Conservation (phyloP, 1,140 invertebrate species). For the Tetramorium simillimum region DNA sequence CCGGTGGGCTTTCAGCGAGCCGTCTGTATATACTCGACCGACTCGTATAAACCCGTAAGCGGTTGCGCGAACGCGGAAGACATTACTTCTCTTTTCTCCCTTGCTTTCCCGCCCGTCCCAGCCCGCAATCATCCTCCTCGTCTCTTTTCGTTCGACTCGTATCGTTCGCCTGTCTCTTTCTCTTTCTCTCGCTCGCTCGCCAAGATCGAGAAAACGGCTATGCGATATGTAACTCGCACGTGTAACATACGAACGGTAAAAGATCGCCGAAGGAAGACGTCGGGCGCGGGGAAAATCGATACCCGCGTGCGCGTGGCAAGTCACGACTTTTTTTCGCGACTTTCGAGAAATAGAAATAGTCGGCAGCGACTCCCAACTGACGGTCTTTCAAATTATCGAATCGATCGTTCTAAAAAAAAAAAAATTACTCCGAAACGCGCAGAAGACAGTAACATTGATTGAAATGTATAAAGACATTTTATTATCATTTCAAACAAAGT, state of each 20-base stretch:
- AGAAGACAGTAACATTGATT: not conserved
- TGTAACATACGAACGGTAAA: constrained; percentile 26
- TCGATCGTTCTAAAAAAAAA: not conserved
- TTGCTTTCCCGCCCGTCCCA: not conserved
- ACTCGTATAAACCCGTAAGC: constrained; percentile 70
- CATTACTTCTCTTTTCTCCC: constrained; percentile 45
- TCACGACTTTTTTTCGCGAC: constrained; percentile 39
- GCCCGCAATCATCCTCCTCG: constrained; percentile 44
- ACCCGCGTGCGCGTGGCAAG: not conserved
- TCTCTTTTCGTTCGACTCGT: constrained; percentile 32
- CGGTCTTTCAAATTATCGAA: not conserved
- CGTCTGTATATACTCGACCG: constrained; percentile 64
- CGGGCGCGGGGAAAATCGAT: constrained; percentile 26
- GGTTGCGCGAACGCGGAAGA: constrained; percentile 80
- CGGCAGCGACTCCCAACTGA: not conserved
- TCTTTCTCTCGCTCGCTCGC: constrained; percentile 1
- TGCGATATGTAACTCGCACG: constrained; percentile 39
- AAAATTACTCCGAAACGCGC: not conserved
- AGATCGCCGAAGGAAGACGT: constrained; percentile 11
- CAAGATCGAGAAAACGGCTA: constrained; percentile 25
- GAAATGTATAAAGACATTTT: not conserved
- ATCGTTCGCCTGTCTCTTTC: constrained; percentile 10
- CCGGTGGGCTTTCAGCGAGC: constrained; percentile 63
- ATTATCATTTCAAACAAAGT: not conserved
- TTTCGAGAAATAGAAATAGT: constrained; percentile 29